A percentile compares a stretch with the other conserved stretches of the same genome.
These are phyloP conservation scores for Drosophila barbarae DNA, from an alignment of 2,888 invertebrate species.

Conservation along the genomic window DNA sequence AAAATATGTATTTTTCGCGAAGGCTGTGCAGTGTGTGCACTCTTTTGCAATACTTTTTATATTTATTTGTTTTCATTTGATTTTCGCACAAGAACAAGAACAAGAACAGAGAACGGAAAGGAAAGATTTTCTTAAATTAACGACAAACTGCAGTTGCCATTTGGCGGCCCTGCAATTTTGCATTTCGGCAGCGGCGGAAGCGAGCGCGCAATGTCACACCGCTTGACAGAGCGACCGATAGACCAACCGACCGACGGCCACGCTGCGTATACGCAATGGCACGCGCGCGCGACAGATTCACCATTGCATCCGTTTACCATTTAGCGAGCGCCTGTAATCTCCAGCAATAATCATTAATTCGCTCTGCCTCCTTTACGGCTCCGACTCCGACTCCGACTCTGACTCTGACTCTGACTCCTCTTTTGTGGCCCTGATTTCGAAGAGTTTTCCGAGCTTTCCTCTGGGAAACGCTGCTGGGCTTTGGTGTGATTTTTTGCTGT, in stretches of 20 bases:
- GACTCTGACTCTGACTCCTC: conserved; percentile 4
- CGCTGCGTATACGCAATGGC: conserved; percentile 72
- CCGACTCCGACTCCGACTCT: conserved; percentile 15
- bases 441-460: conserved; percentile 23
- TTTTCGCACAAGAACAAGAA: conserved; percentile 25
- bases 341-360: conserved; percentile 54
- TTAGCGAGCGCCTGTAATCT: conserved; percentile 41
- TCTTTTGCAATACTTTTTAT: conserved; percentile 35
- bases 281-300: conserved; percentile 52
- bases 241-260: conserved; percentile 33
- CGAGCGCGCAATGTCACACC: conserved; percentile 52
- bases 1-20: conserved; percentile 33
- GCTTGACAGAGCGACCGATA: conserved; percentile 15
- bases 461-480: conserved; percentile 2
- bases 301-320: conserved; percentile 49
- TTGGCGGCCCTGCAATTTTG: conserved; percentile 57
- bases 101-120: conserved; percentile 5
- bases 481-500: conserved; percentile 1
- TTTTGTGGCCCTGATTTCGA: background rate
- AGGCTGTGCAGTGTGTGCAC: conserved; percentile 52
- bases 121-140: conserved; percentile 41
- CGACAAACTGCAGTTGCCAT: conserved; percentile 52
- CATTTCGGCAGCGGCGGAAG: conserved; percentile 60
- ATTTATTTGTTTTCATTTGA: conserved; percentile 37
- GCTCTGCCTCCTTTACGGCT: conserved; percentile 28